Conservation (phyloP, 2,888 invertebrate species). For the Phragmatobia fuliginosa region DNA sequence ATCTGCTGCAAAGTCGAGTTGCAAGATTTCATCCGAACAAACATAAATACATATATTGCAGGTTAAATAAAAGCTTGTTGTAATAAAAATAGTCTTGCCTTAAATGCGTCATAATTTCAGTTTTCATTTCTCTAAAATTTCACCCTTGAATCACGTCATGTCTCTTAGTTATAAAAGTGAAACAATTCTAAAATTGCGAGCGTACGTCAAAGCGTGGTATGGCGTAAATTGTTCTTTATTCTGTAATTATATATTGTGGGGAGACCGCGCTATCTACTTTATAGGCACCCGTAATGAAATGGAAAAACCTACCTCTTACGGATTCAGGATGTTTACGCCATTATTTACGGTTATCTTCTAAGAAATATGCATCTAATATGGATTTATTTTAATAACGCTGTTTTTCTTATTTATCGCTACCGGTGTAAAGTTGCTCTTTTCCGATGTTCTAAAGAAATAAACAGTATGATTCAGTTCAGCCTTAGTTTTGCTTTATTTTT, state of each 20-base stretch:
- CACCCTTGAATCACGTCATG: constrained; percentile 30
- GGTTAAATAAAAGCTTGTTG: no score
- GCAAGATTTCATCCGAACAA: no score
- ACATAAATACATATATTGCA: no score
- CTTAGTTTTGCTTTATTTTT: neutral
- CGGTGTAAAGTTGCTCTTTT: constrained; percentile 10
- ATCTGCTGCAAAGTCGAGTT: no score
- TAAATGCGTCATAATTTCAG: no score
- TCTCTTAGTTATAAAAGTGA: constrained; percentile 36
- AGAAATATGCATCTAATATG: constrained; percentile 54
- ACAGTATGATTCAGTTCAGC: neutral
- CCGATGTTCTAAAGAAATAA: constrained; percentile 9
- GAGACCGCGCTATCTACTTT: constrained; percentile 51
- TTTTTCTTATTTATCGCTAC: constrained; percentile 28
- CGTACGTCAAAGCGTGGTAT: constrained; percentile 34
- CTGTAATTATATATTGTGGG: constrained; percentile 52
- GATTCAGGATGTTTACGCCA: constrained; percentile 50
- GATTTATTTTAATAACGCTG: constrained; percentile 43
- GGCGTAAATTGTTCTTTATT: constrained; percentile 49
- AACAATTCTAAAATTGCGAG: constrained; percentile 37
- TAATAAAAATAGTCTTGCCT: neutral
- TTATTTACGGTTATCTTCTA: constrained; percentile 52
- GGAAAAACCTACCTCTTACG: constrained; percentile 51
- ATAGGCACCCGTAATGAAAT: constrained; percentile 54
- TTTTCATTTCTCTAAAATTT: no score